Base-by-base conservation (phyloP, 2,797 vertebrate species). In the Clarias pachynema region DNA sequence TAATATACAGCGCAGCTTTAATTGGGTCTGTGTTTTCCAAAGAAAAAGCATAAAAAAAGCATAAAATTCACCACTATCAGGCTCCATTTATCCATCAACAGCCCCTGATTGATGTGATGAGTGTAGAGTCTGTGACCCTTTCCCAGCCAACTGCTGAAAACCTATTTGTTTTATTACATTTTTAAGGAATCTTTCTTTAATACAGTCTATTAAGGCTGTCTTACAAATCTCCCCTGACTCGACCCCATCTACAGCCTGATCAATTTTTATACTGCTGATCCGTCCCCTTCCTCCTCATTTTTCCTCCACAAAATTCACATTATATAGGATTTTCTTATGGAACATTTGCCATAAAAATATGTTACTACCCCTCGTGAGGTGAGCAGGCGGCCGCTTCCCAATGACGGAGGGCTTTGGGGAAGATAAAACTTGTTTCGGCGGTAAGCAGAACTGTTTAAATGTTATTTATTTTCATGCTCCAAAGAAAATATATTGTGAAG, bases 361-460 rank as follows among this genome's bases (percentile, higher is more conserved):
- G 95, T 97, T 96, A 96, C 94, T 93, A 93, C 93, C 87, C 86
- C 89, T 92, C 44, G 94, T 93, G 96, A 97, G 94, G 96, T 94
- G 95, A 92, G 91, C 92, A 91, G 94, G 96, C 95, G 96, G 94
- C 96, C 93, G 91, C 93, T 94, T 93, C 93, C 93, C 95, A 92
- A 94, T 96, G 95, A 95, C 96, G 95, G 94, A 97, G 96, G 95
- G 96, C 96, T 96, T 96, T 91, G 90, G 94, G 95, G 96, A 95
- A 97, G 96, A 97, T 97, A 95, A 97, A 98, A 99, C 98, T 97
- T 97, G 97, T 97, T 98, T 99, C 98, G 96, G 97, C 94, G 94
- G 97, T 98, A 99, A 99, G 97, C 98, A 99, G 98, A 99, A 98
- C 97, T 99, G 97, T 99, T 99, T 99, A 99, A 99, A 99, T 99